Evolutionary conservation across 2,797 vertebrate genomes (phyloP), one percentile per base, ranked within the genome.

Genomic region (Anguilla pacifica): DNA sequence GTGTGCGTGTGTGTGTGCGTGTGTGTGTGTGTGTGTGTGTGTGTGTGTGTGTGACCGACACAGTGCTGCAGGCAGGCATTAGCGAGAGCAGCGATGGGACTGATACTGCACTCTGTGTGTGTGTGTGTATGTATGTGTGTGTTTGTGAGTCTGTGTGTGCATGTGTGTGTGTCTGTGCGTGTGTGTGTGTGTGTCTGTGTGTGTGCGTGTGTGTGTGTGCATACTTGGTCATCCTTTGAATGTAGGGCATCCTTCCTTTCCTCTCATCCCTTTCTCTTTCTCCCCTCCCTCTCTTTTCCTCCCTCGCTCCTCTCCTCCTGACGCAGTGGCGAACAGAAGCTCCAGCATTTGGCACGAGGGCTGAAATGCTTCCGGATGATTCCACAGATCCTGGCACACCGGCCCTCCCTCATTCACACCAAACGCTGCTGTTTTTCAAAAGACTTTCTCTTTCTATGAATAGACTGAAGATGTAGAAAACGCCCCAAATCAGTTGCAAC

Each of bases 111-210:
- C 31, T 31, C 31, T 0, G 35, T 35, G 35, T 35, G 35, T 35
- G 35, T 35, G 55, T 57, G 55, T 57, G 55, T 57, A 0, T 57
- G 55, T 57, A 3, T 57, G 1, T 15, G 55, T 57, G 93, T 74
- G 10, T 57, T 0, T 35, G 35, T 35, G 35, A 1, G 55, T 57
- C 4, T 57, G 7, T 57, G 4, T 15, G 15, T 83, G 25, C 0
- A 15, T 83, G 35, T 43, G 35, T 49, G 5, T 46, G 43, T 46
- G 53, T 83, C 19, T 61, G 22, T 82, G 1, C 86, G 88, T 91
- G 90, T 91, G 92, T 92, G 91, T 91, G 92, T 89, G 88, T 92
- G 28, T 59, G 13, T 88, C 1, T 19, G 57, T 59, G 11, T 59
- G 10, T 59, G 57, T 13, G 57, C 0, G 57, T 3, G 57, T 59